Base-by-base conservation (phyloP, 2,888 invertebrate species). In the Pollenia angustigena region DNA sequence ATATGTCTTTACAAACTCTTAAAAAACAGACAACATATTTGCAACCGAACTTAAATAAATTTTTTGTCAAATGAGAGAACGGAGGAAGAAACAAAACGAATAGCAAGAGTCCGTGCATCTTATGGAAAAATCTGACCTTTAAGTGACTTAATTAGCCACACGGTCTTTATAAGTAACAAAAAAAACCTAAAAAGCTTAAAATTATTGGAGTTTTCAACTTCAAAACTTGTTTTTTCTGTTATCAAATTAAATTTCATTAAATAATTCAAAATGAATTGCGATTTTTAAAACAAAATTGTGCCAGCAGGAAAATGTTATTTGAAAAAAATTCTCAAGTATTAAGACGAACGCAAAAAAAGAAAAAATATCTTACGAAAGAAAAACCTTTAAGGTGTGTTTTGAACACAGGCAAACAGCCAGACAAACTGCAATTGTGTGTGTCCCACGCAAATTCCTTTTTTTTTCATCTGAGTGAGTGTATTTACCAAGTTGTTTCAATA, bases 391-490 rank as follows among this genome's bases (percentile, higher is more conserved):
- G 82, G 82, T 82, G 82, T 82, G 82, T 82, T 82, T 62, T 66
- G 8, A 76, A 69, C 40, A 14, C 60, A 40, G 56, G 4, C 58
- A 32, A 18, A 11, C 58, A 40, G 54, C 6, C 58, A 32, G 58
- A 60, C 58, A 32, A 46, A 48, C 64, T 64, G 62, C 42, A 66
- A 58, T 42, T 62, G 32, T 72, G 48, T 52, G 52, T 75, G 23
- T 75, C 82, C 82, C 82, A 82, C 82, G 75, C 82, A 82, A 82
- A 76, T 82, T 82, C 81, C 76, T 75, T 78, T 40, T 40, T 80
- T n/a, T 69, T 54, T 46, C 54, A 68, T 68, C 23, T 40, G 60
- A 18, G 40, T 16, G n/a, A 52, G 52, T 42, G 42, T 52, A 40
- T 50, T 16, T 23, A 48, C 32, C 50, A 18, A 18, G 44, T 48